Evolutionary conservation across 30 jellyfish, hydroid and myxozoan genomes (phyloP).

Genomic region (Hydra vulgaris): DNA sequence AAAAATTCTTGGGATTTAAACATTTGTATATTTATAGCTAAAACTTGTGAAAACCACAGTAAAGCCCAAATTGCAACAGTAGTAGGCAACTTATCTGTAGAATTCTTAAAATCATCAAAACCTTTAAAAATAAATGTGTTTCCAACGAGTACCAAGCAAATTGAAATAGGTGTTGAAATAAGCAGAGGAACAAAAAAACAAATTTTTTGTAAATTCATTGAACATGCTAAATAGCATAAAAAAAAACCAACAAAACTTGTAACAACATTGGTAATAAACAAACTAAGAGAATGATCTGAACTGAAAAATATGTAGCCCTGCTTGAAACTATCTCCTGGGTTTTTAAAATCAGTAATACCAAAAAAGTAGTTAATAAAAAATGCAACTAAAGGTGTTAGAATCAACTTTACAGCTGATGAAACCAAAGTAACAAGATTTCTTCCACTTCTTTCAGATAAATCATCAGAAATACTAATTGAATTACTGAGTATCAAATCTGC

Average conservation of each 20-base stretch:
- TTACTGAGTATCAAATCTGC: no score
- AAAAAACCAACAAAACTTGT: conserved; percentile 48
- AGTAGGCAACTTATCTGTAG: not conserved
- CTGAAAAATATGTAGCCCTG: conserved; percentile 33
- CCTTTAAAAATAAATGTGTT: conserved; percentile 19
- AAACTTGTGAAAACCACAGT: conserved; percentile 74
- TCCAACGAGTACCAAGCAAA: conserved; percentile 14
- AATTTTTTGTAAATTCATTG: conserved; percentile 48
- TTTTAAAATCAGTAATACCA: conserved; percentile 3
- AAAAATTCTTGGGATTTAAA: conserved; percentile 72
- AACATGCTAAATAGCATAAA: conserved; percentile 58
- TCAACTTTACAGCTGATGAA: conserved; percentile 35
- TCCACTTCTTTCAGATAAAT: conserved; percentile 25
- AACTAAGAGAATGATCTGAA: not conserved
- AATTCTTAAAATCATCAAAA: not conserved
- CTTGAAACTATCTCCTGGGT: not conserved
- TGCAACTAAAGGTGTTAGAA: conserved; percentile 43
- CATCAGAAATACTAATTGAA: no score
- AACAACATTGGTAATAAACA: conserved; percentile 34
- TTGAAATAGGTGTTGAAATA: conserved; percentile 52
- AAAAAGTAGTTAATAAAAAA: conserved; percentile 19
- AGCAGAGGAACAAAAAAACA: conserved; percentile 69
- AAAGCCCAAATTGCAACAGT: conserved; percentile 34
- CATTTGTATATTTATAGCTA: conserved; percentile 38
- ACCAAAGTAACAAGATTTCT: conserved; percentile 42